Conservation (phyloP, 2,888 invertebrate genomes). For the Merodon equestris region DNA sequence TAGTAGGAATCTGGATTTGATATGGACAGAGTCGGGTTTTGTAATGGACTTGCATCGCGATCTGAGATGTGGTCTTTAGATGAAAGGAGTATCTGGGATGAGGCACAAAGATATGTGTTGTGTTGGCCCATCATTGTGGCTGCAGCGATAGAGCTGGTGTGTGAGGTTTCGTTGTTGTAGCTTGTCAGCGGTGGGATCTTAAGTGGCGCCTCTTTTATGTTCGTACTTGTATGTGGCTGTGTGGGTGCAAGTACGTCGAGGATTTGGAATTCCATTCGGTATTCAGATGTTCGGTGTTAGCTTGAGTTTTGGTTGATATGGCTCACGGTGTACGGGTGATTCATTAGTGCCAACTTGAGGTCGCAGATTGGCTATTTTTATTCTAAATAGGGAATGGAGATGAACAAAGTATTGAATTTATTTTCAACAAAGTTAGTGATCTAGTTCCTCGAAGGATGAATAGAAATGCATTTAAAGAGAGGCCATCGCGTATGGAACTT, state of each 20-base stretch:
- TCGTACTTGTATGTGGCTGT: slow-evolving; percentile 14
- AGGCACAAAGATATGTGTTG: slow-evolving; percentile 27
- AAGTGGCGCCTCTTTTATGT: slow-evolving; percentile 69
- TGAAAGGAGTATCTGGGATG: slow-evolving; percentile 8
- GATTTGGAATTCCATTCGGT: slow-evolving; percentile 3
- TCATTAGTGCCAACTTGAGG: too few species aligned
- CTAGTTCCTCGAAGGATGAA: too few species aligned
- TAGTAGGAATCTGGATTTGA: slow-evolving; percentile 60
- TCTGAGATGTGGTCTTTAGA: slow-evolving; percentile 12
- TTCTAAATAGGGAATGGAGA: too few species aligned
- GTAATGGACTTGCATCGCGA: slow-evolving; percentile 55
- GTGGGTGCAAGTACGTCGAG: slow-evolving; percentile 31
- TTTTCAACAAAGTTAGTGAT: too few species aligned
- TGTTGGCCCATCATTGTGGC: slow-evolving; percentile 11
- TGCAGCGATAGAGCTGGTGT: slow-evolving; percentile 27
- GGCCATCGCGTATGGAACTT: too few species aligned
- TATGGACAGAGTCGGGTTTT: slow-evolving; percentile 35
- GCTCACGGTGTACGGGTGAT: too few species aligned
- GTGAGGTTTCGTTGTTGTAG: slow-evolving; percentile 12
- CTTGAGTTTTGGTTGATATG: too few species aligned
- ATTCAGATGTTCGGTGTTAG: not conserved
- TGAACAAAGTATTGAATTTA: too few species aligned
- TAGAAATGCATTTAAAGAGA: too few species aligned
- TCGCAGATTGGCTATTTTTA: too few species aligned
- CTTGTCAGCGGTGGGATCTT: slow-evolving; percentile 67